Conservation (phyloP, 2,113 vertebrate genomes). For the Dryoscopus gambensis region DNA sequence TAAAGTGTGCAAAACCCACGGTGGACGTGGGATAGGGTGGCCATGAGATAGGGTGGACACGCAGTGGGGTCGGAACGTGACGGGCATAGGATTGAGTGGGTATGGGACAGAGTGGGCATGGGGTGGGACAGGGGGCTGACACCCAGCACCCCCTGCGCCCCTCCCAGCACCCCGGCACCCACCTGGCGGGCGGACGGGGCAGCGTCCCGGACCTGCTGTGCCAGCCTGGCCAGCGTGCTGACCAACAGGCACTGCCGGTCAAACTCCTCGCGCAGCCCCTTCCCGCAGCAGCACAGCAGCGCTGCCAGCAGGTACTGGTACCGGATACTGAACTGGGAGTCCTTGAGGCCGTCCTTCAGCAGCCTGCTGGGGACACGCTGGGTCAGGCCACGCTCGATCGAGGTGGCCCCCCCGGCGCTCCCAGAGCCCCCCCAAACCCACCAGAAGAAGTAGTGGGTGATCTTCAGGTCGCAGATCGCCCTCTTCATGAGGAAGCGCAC, state of each 20-base stretch:
- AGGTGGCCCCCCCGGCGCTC: rapidly evolving
- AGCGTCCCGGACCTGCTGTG: conserved; percentile 85
- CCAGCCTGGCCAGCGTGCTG: conserved; percentile 82
- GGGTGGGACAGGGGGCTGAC: not conserved
- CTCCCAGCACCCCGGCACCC: not conserved
- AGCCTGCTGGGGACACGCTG: conserved; percentile 66
- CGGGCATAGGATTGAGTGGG: rapidly evolving
- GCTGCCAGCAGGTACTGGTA: conserved; percentile 94
- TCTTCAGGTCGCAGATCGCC: conserved; percentile 86
- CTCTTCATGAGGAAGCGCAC: conserved; percentile 93
- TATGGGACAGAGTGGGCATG: not conserved
- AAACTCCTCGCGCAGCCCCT: conserved; percentile 88
- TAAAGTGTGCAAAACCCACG: too few relatives aligned
- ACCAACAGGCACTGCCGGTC: conserved; percentile 92
- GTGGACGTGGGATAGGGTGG: too few relatives aligned
- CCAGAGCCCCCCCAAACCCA: conserved; percentile 11
- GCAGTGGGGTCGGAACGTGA: not conserved
- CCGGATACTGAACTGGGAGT: conserved; percentile 94
- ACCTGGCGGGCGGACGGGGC: conserved; percentile 86
- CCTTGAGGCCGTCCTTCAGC: conserved; percentile 92
- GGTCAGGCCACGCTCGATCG: not conserved
- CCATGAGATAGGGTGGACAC: too few relatives aligned
- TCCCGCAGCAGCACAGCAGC: conserved; percentile 90
- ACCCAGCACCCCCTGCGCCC: not conserved
- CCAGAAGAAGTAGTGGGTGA: conserved; percentile 98